Evolutionary conservation across 2,797 vertebrate species (phyloP).

Genomic region (Salarias fasciatus): DNA sequence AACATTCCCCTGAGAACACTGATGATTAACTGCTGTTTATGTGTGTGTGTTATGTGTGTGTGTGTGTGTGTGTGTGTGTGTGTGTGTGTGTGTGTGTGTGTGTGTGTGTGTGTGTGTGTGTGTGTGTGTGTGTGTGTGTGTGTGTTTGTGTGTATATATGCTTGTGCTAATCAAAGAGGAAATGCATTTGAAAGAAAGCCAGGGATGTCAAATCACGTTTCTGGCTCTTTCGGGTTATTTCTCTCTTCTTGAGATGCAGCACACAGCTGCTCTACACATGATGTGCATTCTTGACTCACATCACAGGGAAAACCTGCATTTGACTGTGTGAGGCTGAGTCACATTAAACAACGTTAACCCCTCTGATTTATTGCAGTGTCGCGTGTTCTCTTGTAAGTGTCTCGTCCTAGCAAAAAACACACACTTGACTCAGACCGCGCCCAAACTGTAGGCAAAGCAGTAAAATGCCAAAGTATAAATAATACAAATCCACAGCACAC

Average conservation of each 20-base stretch:
- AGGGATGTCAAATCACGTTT: background rate
- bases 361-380: background rate
- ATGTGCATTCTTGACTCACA: conserved; percentile 19
- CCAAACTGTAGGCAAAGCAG: too few species aligned
- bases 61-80: background rate
- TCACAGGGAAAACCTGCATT: conserved; percentile 16
- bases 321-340: conserved; percentile 11
- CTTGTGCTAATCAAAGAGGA: conserved; percentile 15
- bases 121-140: background rate
- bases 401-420: too few species aligned
- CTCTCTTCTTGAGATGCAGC: too few species aligned
- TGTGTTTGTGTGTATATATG: too few species aligned
- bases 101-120: too few species aligned
- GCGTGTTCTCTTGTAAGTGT: background rate
- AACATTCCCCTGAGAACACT: conserved; percentile 17
- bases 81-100: too few species aligned
- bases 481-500: too few species aligned
- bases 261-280: conserved; percentile 45
- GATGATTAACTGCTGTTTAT: conserved; percentile 21
- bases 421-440: too few species aligned
- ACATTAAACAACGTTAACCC: conserved; percentile 4
- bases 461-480: too few species aligned
- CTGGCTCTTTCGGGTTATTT: too few species aligned
- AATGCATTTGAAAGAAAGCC: conserved; percentile 16
- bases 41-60: too few species aligned